phyloP scores from a whole-genome alignment of 2,113 vertebrate genomes.

The Anguilla rostrata region DNA sequence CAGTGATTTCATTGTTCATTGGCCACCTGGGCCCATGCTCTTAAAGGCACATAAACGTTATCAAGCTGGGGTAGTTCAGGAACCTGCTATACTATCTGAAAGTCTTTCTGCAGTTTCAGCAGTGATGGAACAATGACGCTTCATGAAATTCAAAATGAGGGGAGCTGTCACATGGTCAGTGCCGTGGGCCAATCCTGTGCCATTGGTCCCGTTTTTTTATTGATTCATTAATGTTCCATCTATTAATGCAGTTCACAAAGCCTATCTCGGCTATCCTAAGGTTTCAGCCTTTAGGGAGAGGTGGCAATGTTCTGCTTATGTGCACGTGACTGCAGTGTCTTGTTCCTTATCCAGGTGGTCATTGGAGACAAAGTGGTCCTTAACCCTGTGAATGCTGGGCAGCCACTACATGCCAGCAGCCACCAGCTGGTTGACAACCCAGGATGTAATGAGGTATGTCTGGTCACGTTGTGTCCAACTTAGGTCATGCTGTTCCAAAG shows the following conservation, averaged over 20 bases:
- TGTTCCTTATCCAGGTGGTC: conserved; percentile 78
- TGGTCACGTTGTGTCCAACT: not conserved
- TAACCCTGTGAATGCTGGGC: conserved; percentile 95
- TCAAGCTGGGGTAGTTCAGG: too few species aligned
- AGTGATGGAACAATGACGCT: not conserved
- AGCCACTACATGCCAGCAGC: conserved; percentile 94
- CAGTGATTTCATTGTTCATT: not conserved
- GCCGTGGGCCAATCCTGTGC: too few species aligned
- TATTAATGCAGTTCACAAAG: too few species aligned
- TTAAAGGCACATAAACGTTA: too few species aligned
- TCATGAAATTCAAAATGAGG: not conserved
- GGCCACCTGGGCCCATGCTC: too few species aligned
- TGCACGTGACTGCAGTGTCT: not conserved
- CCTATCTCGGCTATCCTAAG: too few species aligned
- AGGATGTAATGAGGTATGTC: conserved; percentile 91
- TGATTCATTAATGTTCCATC: too few species aligned
- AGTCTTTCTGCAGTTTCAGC: not conserved
- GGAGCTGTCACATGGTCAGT: too few species aligned
- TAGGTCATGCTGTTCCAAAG: not conserved
- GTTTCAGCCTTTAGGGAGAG: not conserved
- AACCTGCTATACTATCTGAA: too few species aligned
- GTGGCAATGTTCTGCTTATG: not conserved
- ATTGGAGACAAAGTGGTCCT: conserved; percentile 98
- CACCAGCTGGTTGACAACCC: conserved; percentile 96
- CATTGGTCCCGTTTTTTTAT: too few species aligned